phyloP scores from a whole-genome alignment of 2,888 invertebrate genomes.

The Troides aeacus region DNA sequence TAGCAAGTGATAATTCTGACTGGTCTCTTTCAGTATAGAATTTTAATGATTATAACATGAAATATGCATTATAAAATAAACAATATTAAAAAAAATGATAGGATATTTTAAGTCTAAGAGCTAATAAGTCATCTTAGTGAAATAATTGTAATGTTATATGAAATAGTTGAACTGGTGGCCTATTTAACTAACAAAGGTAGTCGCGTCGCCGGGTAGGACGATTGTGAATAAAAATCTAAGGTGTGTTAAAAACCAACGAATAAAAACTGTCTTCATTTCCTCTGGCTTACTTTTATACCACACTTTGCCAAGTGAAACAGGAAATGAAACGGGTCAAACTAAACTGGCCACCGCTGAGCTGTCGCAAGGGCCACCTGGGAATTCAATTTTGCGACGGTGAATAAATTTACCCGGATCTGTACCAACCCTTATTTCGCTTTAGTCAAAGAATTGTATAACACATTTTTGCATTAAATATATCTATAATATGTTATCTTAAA shows the following conservation, averaged over 20 bases:
- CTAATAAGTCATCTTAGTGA: background rate
- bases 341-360: slow-evolving; percentile 11
- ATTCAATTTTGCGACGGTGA: slow-evolving; percentile 74
- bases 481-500: background rate
- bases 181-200: slow-evolving; percentile 23
- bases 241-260: slow-evolving; percentile 9
- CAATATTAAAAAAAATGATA: too few species aligned
- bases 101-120: too few species aligned
- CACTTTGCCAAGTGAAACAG: background rate
- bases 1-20: too few species aligned
- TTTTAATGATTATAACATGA: too few species aligned
- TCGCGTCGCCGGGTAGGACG: slow-evolving; percentile 18
- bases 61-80: too few species aligned
- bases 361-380: slow-evolving; percentile 65
- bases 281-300: background rate
- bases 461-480: slow-evolving; percentile 12
- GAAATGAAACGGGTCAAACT: slow-evolving; percentile 14
- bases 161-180: slow-evolving; percentile 11
- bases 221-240: slow-evolving; percentile 25
- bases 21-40: background rate
- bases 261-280: slow-evolving; percentile 20
- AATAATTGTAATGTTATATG: background rate
- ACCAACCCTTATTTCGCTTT: slow-evolving; percentile 14
- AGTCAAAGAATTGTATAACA: slow-evolving; percentile 10
- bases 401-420: slow-evolving; percentile 70